These are phyloP conservation scores for Byasa hedistus DNA, from an alignment of 2,888 invertebrate genomes.

Conservation along the genomic window DNA sequence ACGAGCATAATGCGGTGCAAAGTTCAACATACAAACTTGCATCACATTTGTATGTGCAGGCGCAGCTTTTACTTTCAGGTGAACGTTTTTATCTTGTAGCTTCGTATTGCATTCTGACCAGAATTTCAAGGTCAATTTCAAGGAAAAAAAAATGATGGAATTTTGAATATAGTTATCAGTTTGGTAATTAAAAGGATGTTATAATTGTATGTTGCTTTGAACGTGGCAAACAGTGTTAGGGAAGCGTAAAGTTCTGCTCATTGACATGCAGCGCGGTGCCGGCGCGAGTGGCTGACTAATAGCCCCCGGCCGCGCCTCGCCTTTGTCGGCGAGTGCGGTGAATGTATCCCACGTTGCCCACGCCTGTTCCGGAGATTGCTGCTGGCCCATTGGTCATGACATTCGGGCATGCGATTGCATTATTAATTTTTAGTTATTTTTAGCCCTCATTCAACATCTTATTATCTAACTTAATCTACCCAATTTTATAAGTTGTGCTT, in stretches of 20 bases:
- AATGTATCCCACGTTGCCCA: conserved; percentile 53
- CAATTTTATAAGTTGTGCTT: no score
- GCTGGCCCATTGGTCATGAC: conserved; percentile 13
- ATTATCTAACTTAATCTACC: no score
- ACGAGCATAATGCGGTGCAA: no score
- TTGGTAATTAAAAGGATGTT: conserved; percentile 10
- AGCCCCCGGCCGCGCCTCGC: conserved; percentile 53
- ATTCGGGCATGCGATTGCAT: conserved; percentile 5
- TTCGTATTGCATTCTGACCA: no score
- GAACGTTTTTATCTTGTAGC: no score
- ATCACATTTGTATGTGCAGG: no score
- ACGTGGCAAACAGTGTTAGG: conserved; percentile 7
- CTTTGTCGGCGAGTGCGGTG: conserved; percentile 67
- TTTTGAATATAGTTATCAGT: neutral
- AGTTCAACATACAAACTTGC: no score
- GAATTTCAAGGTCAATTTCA: no score
- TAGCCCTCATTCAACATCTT: no score
- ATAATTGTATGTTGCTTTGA: conserved; percentile 16
- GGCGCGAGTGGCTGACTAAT: conserved; percentile 59
- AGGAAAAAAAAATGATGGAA: no score
- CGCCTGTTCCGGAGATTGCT: conserved; percentile 44
- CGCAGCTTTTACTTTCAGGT: no score
- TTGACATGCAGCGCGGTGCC: conserved; percentile 55
- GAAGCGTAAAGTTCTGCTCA: conserved; percentile 39
- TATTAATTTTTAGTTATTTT: no score